phyloP scores from a whole-genome alignment of 1,140 invertebrate species.

The Plectrocnemia conspersa region DNA sequence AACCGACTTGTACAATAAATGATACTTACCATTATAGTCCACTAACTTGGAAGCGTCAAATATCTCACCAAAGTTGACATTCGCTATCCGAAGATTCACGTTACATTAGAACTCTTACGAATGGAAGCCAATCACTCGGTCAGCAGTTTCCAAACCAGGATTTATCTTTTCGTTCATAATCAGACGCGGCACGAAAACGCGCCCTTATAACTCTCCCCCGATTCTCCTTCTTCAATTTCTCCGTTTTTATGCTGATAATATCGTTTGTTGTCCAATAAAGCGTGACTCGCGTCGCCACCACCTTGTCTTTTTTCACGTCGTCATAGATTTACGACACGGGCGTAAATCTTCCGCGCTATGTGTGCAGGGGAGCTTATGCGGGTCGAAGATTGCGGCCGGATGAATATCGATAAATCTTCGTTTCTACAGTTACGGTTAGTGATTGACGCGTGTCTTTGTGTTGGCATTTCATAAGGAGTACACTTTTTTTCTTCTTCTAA shows the following conservation, averaged over 20 bases:
- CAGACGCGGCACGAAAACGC: background rate
- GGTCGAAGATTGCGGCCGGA: slow-evolving; percentile 2
- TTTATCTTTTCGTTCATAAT: slow-evolving; percentile 33
- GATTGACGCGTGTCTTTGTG: too few species aligned
- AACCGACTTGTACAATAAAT: too few species aligned
- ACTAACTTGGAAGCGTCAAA: too few species aligned
- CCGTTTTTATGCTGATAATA: slow-evolving; percentile 33
- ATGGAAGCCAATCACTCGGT: slow-evolving; percentile 17
- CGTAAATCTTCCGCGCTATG: slow-evolving; percentile 13
- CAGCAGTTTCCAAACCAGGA: too few species aligned
- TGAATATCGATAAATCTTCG: slow-evolving; percentile 7
- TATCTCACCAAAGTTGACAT: too few species aligned
- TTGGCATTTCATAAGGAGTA: too few species aligned
- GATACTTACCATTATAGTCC: too few species aligned
- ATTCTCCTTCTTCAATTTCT: slow-evolving; percentile 16
- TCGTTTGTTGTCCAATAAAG: slow-evolving; percentile 31
- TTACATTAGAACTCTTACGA: too few species aligned
- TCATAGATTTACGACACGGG: slow-evolving; percentile 16
- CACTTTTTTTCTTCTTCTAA: too few species aligned
- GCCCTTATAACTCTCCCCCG: slow-evolving; percentile 6
- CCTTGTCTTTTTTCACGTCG: slow-evolving; percentile 10
- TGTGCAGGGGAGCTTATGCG: background rate
- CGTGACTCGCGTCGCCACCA: slow-evolving; percentile 23
- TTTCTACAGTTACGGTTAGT: slow-evolving; percentile 6
- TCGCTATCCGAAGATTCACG: too few species aligned